These are phyloP conservation scores for Ailuropoda melanoleuca DNA, from an alignment of 2,113 vertebrate genomes.

Conservation along the genomic window DNA sequence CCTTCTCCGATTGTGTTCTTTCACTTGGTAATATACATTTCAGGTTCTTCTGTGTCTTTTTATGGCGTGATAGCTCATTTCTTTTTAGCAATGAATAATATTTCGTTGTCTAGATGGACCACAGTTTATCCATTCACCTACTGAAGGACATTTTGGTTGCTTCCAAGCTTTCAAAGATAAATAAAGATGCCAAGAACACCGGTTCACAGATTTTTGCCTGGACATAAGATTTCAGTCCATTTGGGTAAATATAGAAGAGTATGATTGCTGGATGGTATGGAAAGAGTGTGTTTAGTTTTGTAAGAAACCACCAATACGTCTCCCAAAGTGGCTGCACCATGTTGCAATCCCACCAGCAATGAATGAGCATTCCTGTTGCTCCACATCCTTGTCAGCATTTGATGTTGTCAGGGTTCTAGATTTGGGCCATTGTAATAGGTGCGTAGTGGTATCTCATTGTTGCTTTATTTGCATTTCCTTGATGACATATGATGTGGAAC, in stretches of 20 bases:
- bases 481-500: neutral
- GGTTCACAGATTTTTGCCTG: neutral
- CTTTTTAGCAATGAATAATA: neutral
- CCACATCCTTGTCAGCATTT: neutral
- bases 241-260: neutral
- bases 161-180: neutral
- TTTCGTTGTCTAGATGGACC: neutral
- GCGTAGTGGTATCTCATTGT: neutral
- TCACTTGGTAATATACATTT: neutral
- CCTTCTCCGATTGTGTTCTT: neutral
- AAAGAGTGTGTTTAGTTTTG: neutral
- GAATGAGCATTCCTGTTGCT: neutral
- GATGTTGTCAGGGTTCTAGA: neutral
- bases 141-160: neutral
- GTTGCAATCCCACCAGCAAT: neutral
- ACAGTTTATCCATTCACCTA: neutral
- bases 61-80: neutral
- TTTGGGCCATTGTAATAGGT: neutral
- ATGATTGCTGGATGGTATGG: neutral
- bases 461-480: neutral
- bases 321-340: neutral
- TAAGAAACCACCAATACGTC: neutral
- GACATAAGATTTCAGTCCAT: neutral
- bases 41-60: neutral
- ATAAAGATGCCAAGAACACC: neutral